Evolutionary conservation across 2,113 vertebrate genomes (phyloP).

Genomic region (Saccopteryx bilineata): DNA sequence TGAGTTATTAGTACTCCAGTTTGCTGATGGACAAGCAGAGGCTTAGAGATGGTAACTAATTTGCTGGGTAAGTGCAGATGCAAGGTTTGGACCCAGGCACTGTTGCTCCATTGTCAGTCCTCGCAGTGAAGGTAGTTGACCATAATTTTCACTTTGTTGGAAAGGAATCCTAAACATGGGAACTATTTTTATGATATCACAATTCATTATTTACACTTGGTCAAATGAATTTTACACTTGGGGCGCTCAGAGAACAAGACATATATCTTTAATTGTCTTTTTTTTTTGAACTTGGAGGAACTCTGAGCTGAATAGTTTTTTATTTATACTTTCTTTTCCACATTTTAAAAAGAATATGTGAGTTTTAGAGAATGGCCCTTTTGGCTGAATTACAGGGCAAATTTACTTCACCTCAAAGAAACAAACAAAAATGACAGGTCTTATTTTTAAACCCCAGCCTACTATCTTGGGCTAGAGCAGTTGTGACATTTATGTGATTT

Average conservation of each 20-base stretch:
- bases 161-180: neutral
- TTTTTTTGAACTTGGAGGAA: conserved; percentile 22
- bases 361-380: neutral
- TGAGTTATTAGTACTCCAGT: neutral
- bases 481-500: neutral
- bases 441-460: neutral
- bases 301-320: neutral
- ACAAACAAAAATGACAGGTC: neutral
- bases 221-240: neutral
- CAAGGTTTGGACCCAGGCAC: neutral
- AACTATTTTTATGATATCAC: neutral
- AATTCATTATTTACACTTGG: neutral
- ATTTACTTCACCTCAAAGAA: neutral
- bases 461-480: accelerated
- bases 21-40: neutral
- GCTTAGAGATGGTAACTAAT: neutral
- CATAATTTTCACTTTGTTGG: neutral
- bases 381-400: neutral
- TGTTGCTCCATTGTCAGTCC: neutral
- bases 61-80: neutral
- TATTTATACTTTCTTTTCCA: neutral
- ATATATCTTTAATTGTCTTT: neutral
- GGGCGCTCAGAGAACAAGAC: neutral
- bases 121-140: neutral
- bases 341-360: neutral